Base-by-base conservation (phyloP, 1,140 invertebrate species). In the Procambarus virginalis region DNA sequence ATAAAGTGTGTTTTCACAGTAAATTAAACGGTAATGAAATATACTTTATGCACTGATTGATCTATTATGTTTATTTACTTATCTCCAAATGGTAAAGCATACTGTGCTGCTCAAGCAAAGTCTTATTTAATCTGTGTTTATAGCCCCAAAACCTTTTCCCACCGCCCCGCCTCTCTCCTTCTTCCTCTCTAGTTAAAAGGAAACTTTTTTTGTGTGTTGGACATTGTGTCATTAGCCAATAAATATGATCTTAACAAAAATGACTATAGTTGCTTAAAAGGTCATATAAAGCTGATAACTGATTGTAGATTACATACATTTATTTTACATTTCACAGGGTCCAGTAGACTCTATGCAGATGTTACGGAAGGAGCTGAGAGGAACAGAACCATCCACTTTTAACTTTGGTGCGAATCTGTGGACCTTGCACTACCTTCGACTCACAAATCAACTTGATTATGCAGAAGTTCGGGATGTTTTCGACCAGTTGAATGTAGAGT, bases 391-490 rank as follows among this genome's bases (percentile, higher is more conserved):
- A 88, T 94, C 94, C 81, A 93, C 95, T 68, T 96, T 95, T 93
- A 95, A 96, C 93, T 95, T 96, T 90, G 95, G 94, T 2, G 94
- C 94, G 82, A 96, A 95, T 92, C 92, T 96, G 3, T 94, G 95
- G 92, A 95, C 94, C 5, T 93, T 96, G 12, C 94, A 94, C 92
- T 96, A 96, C 92, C 94, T 96, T 73, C 94, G 95, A 60, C 93
- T 95, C 2, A 95, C 95, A 3, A 95, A 95, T 92, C 95, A 95
- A 91, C 92, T 96, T 45, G 93, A 93, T 12, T 92, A 93, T 46
- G 90, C 94, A 2, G 89, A 93, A 49, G 93, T 92, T 58, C 92
- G 92, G 86, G 90, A 91, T 55, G 93, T 92, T 84, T 95, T 94
- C 84, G 93, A 93, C 87, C 94, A 93, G 22, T 93, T 95, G 91